These are phyloP conservation scores for Sandelia bainsii DNA, from an alignment of 2,797 vertebrate genomes.

Conservation along the genomic window DNA sequence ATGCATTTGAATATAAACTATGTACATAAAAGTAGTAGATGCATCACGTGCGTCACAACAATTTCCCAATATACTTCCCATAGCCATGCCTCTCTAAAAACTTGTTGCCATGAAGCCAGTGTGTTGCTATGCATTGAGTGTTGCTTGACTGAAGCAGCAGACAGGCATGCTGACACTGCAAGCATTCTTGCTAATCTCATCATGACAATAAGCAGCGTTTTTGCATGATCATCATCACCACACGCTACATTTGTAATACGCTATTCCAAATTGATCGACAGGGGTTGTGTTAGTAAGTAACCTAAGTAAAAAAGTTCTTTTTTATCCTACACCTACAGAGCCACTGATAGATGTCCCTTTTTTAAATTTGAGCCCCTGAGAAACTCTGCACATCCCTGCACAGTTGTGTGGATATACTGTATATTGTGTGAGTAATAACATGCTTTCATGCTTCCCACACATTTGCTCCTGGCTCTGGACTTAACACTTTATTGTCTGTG, in stretches of 20 bases:
- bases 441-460: conserved; percentile 73
- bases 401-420: conserved; percentile 27
- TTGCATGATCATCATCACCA: neutral
- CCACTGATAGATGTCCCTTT: too few relatives aligned
- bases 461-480: conserved; percentile 68
- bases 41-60: too few relatives aligned
- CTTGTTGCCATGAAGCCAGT: neutral
- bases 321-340: neutral
- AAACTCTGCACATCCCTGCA: neutral
- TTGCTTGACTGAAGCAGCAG: neutral
- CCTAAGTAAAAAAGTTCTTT: too few relatives aligned
- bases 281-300: too few relatives aligned
- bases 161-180: neutral
- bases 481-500: conserved; percentile 54
- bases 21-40: too few relatives aligned
- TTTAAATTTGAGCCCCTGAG: neutral
- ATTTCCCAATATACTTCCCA: too few relatives aligned
- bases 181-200: neutral
- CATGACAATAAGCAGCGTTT: neutral
- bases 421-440: conserved; percentile 47
- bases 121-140: neutral
- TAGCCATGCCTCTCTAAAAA: too few relatives aligned
- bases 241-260: neutral
- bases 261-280: neutral
- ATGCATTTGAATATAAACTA: too few relatives aligned